phyloP scores from a whole-genome alignment of 2,888 invertebrate species.

The Campopleginae sp. region DNA sequence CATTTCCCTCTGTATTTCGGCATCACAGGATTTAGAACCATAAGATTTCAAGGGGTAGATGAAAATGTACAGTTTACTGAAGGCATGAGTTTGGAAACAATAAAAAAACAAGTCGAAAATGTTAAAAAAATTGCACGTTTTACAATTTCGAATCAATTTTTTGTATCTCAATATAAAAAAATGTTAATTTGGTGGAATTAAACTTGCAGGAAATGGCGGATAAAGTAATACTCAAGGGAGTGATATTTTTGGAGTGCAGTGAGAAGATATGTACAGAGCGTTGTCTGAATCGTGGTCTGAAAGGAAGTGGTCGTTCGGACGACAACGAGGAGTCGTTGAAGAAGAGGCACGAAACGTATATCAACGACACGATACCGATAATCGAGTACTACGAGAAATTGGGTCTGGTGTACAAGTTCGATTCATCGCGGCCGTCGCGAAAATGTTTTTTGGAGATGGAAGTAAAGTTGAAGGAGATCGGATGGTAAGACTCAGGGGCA shows the following conservation, averaged over 20 bases:
- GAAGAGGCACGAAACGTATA: constrained; percentile 94
- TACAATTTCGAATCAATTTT: neutral
- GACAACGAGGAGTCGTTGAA: constrained; percentile 95
- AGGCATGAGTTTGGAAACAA: neutral
- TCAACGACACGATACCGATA: constrained; percentile 95
- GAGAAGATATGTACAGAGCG: constrained; percentile 93
- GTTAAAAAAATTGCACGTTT: neutral
- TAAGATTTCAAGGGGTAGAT: neutral
- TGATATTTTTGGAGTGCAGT: constrained; percentile 96
- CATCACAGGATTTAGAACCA: too few relatives aligned
- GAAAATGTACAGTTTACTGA: neutral
- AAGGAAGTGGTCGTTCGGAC: constrained; percentile 96
- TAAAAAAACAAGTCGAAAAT: neutral
- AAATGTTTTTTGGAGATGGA: constrained; percentile 88
- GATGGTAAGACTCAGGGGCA: constrained; percentile 76
- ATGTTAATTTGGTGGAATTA: constrained; percentile 25
- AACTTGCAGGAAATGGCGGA: constrained; percentile 88
- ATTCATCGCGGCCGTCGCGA: constrained; percentile 89
- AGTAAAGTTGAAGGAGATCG: constrained; percentile 84
- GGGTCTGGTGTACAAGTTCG: constrained; percentile 90
- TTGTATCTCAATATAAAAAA: neutral
- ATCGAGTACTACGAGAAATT: constrained; percentile 91
- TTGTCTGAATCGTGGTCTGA: constrained; percentile 94
- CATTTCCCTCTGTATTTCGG: too few relatives aligned
- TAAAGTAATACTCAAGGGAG: constrained; percentile 93